Evolutionary conservation across 2,888 invertebrate species (phyloP).

Genomic region (Epicampocera succincta): DNA sequence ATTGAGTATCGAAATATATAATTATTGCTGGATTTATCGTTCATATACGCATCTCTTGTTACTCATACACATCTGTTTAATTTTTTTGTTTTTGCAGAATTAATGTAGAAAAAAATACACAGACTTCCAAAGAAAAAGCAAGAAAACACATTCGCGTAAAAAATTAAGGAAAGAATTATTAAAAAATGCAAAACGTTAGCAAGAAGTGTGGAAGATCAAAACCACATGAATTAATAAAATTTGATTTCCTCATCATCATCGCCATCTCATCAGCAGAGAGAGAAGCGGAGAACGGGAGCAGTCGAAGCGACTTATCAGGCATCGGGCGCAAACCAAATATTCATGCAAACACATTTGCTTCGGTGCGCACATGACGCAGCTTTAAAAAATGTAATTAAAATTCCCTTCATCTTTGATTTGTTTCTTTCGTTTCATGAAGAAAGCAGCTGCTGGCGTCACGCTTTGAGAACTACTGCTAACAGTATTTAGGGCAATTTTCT

Average conservation of each 20-base stretch:
- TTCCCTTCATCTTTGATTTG: background rate
- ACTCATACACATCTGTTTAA: too few species aligned
- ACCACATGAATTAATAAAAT: slow-evolving; percentile 9
- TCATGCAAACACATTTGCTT: background rate
- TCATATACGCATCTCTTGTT: too few species aligned
- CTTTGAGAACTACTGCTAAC: too few species aligned
- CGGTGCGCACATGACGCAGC: background rate
- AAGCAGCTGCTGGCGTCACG: background rate
- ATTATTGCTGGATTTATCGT: too few species aligned
- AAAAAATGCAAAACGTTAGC: slow-evolving; percentile 20
- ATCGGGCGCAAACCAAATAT: slow-evolving; percentile 2
- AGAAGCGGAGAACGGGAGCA: background rate
- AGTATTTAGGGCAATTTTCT: too few species aligned
- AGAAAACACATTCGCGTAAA: background rate
- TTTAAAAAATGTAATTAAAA: slow-evolving; percentile 51
- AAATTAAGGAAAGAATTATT: background rate
- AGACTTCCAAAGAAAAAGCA: background rate
- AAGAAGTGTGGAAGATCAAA: background rate
- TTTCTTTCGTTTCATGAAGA: background rate
- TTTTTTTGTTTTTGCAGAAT: too few species aligned
- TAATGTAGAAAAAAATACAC: too few species aligned
- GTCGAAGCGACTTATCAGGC: slow-evolving; percentile 41
- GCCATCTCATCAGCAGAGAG: background rate
- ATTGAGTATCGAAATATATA: too few species aligned
- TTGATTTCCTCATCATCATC: slow-evolving; percentile 39